phyloP scores from a whole-genome alignment of 2,797 vertebrate species.

The Merluccius polli region DNA sequence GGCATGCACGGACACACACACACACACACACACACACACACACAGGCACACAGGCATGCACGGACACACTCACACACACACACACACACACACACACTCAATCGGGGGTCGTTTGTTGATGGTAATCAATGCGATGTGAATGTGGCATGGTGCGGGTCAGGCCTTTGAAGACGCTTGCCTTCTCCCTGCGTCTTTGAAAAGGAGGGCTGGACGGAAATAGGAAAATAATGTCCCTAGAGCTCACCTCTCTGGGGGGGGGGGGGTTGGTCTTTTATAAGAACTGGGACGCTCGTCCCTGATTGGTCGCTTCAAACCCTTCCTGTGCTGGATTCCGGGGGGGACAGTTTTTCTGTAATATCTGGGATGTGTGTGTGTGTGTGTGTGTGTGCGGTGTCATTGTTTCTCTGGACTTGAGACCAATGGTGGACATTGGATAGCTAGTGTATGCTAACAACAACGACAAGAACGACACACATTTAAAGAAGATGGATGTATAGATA shows the following conservation, averaged over 20 bases:
- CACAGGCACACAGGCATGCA: not conserved
- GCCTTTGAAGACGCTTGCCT: constrained; percentile 19
- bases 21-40: too few species aligned
- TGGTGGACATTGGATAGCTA: not conserved
- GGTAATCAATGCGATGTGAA: constrained; percentile 20
- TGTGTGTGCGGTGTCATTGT: not conserved
- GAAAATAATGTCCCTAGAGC: constrained; percentile 50
- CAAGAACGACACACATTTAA: not conserved
- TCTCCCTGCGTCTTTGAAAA: constrained; percentile 51
- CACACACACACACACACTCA: too few species aligned
- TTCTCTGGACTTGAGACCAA: too few species aligned
- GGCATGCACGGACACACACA: not conserved
- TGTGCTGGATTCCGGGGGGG: constrained; percentile 21
- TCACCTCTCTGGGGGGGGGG: constrained; percentile 46
- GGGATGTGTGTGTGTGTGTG: not conserved
- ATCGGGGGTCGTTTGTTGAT: not conserved
- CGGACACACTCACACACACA: not conserved
- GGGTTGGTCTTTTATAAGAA: constrained; percentile 56
- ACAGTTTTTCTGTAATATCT: not conserved
- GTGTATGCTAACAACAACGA: not conserved
- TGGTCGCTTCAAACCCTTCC: constrained; percentile 45
- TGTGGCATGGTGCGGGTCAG: not conserved
- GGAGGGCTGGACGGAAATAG: constrained; percentile 44
- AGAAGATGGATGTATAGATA: not conserved
- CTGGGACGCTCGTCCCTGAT: constrained; percentile 50